Evolutionary conservation across 1,140 invertebrate species (phyloP), one percentile per base, ranked within the genome.

Genomic region (Tenebrio molitor): DNA sequence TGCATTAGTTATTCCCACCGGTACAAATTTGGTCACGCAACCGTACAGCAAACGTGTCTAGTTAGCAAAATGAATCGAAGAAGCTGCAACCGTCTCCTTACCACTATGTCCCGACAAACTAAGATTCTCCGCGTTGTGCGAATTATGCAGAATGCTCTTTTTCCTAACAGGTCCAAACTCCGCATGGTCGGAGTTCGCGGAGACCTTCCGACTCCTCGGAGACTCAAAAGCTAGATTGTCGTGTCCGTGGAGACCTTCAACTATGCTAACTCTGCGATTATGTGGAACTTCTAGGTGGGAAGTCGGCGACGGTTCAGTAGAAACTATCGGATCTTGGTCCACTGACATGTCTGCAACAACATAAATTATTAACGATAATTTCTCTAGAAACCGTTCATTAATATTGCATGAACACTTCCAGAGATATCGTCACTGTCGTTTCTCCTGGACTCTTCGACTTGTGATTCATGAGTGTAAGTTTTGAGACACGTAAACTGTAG

Each of bases 81-180:
- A 4, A 29, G 8, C 25, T 29, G 25, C 25, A 29, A 3, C 8
- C 25, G 25, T 29, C 3, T 33, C 14, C 23, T 46, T 29, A 68
- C 65, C 65, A 50, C 23, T 50, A 19, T 46, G 21, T 25, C 42
- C 65, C 7, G 41, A 44, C 5, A 68, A 2, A 15, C 41, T 68
- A n/a, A 44, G 15, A 46, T 46, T 68, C 23, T 68, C 65, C 2
- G 8, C 21, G 10, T 21, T 71, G 39, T 77, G 69, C 36, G 84
- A 82, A 79, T 89, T 88, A 79, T 89, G 87, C 19, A 90, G 80
- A 76, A 89, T 89, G 79, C 89, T 90, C 80, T 90, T 89, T 72
- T 88, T 88, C 74, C 89, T 84, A 39, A 88, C 86, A 4, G 89
- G 89, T 53, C 87, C 87, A 8, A 82, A 77, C 79, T 84, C 82